Evolutionary conservation across 2,888 invertebrate genomes (phyloP).

Genomic region (Dryadula phaetusa): DNA sequence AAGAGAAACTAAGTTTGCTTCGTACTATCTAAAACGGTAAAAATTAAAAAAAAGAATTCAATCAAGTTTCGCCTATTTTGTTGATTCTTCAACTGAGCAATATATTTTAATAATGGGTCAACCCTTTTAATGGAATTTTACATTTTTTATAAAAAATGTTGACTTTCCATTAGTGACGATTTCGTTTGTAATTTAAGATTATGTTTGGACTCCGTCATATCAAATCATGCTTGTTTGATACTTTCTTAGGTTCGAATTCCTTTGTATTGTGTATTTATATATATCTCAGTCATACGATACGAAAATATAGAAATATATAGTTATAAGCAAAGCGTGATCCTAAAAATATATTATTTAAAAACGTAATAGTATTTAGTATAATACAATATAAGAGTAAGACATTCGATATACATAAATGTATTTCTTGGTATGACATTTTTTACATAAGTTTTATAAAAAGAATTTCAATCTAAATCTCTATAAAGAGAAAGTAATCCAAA

Average conservation of each 20-base stretch:
- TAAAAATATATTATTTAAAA: too few relatives aligned
- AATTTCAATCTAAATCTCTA: neutral
- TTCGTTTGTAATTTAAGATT: neutral
- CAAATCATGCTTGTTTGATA: neutral
- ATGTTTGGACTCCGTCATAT: neutral
- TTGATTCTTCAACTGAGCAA: neutral
- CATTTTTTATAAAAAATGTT: conserved; percentile 24
- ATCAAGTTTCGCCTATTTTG: conserved; percentile 11
- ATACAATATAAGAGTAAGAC: too few relatives aligned
- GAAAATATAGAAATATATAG: too few relatives aligned
- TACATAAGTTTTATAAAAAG: neutral
- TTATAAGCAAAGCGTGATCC: neutral
- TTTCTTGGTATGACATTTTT: too few relatives aligned
- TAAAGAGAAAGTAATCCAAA: neutral
- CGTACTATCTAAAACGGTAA: conserved; percentile 23
- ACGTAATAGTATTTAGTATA: too few relatives aligned
- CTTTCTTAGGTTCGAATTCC: neutral
- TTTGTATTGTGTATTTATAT: too few relatives aligned
- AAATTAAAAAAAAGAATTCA: conserved; percentile 25
- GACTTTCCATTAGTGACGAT: conserved; percentile 12
- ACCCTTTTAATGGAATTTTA: neutral
- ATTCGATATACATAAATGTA: too few relatives aligned
- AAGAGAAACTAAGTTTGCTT: conserved; percentile 13
- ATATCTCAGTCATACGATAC: too few relatives aligned
- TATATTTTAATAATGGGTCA: conserved; percentile 3